Percentiles rank a stretch among this genome's conserved stretches.
These are phyloP conservation scores for Campylomormyrus tamandua DNA, from an alignment of 2,113 vertebrate genomes.

Conservation along the genomic window DNA sequence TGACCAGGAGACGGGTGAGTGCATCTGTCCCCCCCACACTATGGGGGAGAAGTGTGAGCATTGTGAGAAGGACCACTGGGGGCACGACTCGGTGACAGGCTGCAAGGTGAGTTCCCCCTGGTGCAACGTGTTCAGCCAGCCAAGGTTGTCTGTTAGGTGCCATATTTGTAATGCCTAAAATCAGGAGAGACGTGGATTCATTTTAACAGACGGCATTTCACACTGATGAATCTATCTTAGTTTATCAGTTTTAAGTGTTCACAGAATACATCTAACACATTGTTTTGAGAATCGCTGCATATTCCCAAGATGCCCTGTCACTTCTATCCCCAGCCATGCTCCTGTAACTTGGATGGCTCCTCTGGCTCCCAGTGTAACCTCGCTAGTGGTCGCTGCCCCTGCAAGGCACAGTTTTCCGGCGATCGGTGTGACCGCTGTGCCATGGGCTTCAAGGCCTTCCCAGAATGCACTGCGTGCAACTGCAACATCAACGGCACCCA, in stretches of 20 bases:
- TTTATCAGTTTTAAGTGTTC: neutral
- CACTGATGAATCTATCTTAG: neutral
- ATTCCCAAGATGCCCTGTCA: neutral
- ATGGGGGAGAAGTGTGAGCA: conserved; percentile 65
- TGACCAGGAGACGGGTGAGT: conserved; percentile 65
- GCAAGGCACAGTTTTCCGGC: conserved; percentile 64
- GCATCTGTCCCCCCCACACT: conserved; percentile 80
- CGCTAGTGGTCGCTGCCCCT: conserved; percentile 68
- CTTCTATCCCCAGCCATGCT: conserved; percentile 63
- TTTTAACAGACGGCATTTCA: neutral
- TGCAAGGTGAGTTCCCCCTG: conserved; percentile 68
- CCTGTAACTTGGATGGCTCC: conserved; percentile 69
- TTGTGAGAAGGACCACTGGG: conserved; percentile 75
- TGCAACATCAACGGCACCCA: conserved; percentile 73
- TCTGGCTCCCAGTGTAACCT: conserved; percentile 58
- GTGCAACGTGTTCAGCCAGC: neutral
- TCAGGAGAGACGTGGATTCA: neutral
- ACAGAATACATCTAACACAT: neutral
- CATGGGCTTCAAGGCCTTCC: conserved; percentile 73
- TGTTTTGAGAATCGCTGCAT: neutral
- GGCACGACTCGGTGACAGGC: conserved; percentile 61
- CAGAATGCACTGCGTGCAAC: conserved; percentile 72
- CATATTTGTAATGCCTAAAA: neutral
- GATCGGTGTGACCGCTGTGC: conserved; percentile 66
- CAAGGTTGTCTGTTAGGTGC: neutral